phyloP scores from a whole-genome alignment of 2,888 invertebrate genomes.

The Hecatera dysodea region DNA sequence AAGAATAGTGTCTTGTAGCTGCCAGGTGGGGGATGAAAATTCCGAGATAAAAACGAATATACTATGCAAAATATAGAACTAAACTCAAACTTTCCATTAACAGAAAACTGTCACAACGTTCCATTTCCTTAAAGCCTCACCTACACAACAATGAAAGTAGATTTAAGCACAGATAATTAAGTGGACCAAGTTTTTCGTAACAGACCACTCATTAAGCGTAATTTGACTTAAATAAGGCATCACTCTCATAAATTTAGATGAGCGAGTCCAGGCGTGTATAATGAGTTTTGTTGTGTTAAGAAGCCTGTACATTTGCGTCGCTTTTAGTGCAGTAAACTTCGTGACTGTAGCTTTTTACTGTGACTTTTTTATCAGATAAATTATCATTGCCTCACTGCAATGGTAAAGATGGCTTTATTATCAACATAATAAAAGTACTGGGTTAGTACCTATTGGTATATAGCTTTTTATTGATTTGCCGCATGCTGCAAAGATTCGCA shows the following conservation, averaged over 20 bases:
- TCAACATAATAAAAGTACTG: not conserved
- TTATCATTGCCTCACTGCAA: not conserved
- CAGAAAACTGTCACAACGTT: conserved; percentile 23
- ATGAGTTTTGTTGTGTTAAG: conserved; percentile 68
- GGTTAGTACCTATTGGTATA: not conserved
- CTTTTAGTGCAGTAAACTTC: conserved; percentile 1
- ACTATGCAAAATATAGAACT: conserved; percentile 34
- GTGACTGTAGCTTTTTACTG: not conserved
- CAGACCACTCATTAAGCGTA: conserved; percentile 67
- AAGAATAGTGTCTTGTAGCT: not conserved
- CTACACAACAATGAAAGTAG: conserved; percentile 45
- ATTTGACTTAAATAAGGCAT: conserved; percentile 73
- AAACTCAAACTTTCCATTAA: conserved; percentile 23
- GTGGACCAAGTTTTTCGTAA: conserved; percentile 59
- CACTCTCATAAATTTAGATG: conserved; percentile 73
- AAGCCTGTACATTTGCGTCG: not conserved
- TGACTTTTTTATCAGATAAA: not conserved
- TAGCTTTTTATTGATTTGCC: not conserved
- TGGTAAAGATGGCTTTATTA: not conserved
- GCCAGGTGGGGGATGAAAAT: no score
- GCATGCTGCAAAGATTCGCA: not conserved
- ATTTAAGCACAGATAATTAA: conserved; percentile 46
- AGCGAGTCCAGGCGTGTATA: conserved; percentile 63
- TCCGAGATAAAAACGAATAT: no score
- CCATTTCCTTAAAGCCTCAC: not conserved